Evolutionary conservation across 2,113 vertebrate species (phyloP), one percentile per base, ranked within the genome.

Genomic region (Cebidichthys violaceus): DNA sequence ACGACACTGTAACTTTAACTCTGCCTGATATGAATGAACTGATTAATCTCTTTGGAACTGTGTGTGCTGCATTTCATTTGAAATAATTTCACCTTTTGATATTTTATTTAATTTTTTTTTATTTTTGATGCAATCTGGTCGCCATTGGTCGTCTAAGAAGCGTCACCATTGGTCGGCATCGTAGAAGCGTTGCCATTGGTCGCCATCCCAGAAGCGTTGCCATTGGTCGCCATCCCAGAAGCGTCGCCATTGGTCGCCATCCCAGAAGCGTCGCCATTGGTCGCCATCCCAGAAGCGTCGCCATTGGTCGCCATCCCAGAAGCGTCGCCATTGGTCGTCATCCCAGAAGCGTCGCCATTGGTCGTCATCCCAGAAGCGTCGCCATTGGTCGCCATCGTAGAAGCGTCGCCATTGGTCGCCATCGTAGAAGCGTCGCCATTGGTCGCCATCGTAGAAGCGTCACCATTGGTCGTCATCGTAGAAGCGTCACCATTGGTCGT

Each of bases 151-250:
- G 60, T 35, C 33, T 6, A 4, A 35, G 33, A 35, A 4, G 33
- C 6, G 78, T 69, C 91, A 89, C 60, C 87, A 96, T 96, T 95
- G 95, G 95, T 41, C 9, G 39, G 37, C n/a, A n/a, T 39, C 37
- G 37, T 39, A 39, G 37, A 9, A 39, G 37, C 8, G 37, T 45
- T 4, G 3, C 43, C 43, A 45, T 45, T 39, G 41, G 41, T 41
- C 9, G 41, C 15, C 41, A 4, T 15, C 13, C 4, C 4, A 43
- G 41, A 15, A 43, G 41, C 33, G 33, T 35, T 11, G 3, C 41
- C 41, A 43, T 43, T 43, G 41, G 41, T 43, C 11, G 41, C 0
- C 9, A n/a, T n/a, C n/a, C n/a, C 9, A 39, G 37, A 39, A 39
- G 9, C 41, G 41, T 15, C 41, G 1, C 41, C 41, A 20, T 50